A percentile compares a stretch with the other conserved stretches of the same genome.
phyloP scores from a whole-genome alignment of 2,888 invertebrate species.

The Caenorhabditis sp. region DNA sequence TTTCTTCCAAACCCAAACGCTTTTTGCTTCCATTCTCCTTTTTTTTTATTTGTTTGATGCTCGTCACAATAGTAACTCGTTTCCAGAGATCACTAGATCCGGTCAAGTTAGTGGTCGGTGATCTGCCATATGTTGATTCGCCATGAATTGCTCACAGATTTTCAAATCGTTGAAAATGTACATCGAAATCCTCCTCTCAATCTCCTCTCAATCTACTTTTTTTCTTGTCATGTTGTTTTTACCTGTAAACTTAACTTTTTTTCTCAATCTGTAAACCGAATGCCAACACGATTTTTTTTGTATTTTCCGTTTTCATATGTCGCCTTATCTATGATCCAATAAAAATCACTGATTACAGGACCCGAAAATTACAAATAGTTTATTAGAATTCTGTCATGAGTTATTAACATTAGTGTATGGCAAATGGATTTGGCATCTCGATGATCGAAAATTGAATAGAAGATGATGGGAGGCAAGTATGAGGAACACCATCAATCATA shows the following conservation, averaged over 20 bases:
- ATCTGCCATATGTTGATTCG: conserved; percentile 80
- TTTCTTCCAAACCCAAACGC: conserved; percentile 16
- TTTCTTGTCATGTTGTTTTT: conserved; percentile 36
- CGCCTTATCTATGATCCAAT: background rate
- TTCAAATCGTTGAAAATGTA: conserved; percentile 27
- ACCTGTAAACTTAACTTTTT: background rate
- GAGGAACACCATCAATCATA: conserved; percentile 61
- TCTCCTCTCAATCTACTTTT: background rate
- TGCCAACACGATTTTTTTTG: background rate
- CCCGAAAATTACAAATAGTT: background rate
- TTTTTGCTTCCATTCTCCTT: conserved; percentile 23
- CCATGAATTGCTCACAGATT: conserved; percentile 60
- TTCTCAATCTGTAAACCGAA: background rate
- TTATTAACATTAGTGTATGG: conserved; percentile 47
- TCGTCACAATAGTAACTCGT: conserved; percentile 41
- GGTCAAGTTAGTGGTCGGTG: conserved; percentile 80
- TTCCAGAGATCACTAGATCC: conserved; percentile 79
- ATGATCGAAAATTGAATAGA: conserved; percentile 50
- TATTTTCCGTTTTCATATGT: background rate
- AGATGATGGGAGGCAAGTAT: conserved; percentile 12
- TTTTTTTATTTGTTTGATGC: conserved; percentile 36
- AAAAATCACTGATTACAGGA: background rate
- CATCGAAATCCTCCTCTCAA: background rate
- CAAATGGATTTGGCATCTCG: conserved; percentile 60
- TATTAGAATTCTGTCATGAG: conserved; percentile 31